Evolutionary conservation across 1,140 invertebrate species (phyloP), one percentile per base, ranked within the genome.

Genomic region (Tetranychus urticae): DNA sequence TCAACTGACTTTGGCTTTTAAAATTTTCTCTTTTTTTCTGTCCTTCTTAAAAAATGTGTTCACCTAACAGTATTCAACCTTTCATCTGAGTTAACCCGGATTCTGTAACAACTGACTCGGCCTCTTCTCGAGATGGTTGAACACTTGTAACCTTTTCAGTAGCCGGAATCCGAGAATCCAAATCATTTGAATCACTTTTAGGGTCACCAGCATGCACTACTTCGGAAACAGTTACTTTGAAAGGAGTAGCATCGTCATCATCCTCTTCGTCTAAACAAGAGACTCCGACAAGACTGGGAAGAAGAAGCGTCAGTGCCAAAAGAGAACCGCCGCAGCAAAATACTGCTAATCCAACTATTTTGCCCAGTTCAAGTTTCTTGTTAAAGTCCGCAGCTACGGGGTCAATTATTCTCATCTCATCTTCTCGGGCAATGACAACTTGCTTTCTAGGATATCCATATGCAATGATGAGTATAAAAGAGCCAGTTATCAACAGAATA

Each of bases 291-390:
- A 76, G 74, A 58, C 71, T 77, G 0, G 77, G 75, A 50, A 77
- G 70, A 8, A 78, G 66, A 5, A 78, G 69, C 3, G 75, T 70
- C 47, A 73, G 67, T 33, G 76, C 71, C 4, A 77, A 64, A 8
- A 76, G 71, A 3, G 74, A 65, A 8, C 76, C 76, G n/a, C 77
- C 77, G 13, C 72, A 64, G 65, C 76, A 77, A 67, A 78, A 78
- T 7, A 76, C 63, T 3, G 73, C 70, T 31, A 78, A 67, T 2
- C 77, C 77, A 46, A 75, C 70, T 5, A 77, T 67, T 64, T 77
- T 77, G 65, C 74, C 75, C 58, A 72, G 66, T 64, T 77, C 76
- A 55, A 79, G 67, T 36, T 73, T 73, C n/a, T 70, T 68, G 69
- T 78, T 79, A 68, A 75, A 78, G 14, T 67, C 61, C 35, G 73